Percentiles rank a stretch among this genome's conserved stretches.
phyloP scores from a whole-genome alignment of 2,888 invertebrate species.

The Zhuqinia jingwanae region DNA sequence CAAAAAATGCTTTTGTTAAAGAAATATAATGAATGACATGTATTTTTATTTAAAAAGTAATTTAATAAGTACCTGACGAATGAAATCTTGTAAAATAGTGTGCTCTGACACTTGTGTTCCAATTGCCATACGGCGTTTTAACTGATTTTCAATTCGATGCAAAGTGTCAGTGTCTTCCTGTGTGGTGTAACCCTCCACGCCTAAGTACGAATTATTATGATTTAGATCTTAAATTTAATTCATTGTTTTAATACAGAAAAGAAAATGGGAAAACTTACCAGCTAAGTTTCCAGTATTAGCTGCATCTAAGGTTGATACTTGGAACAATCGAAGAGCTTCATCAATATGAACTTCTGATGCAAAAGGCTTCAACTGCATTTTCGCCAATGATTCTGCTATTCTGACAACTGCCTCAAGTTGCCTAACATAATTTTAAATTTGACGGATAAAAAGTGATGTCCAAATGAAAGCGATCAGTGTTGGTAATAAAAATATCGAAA shows the following conservation, averaged over 20 bases:
- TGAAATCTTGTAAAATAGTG: constrained; percentile 92
- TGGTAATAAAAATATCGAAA: too few species aligned
- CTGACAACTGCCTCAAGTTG: constrained; percentile 98
- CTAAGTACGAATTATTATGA: constrained; percentile 83
- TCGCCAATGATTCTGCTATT: constrained; percentile 97
- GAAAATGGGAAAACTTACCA: constrained; percentile 83
- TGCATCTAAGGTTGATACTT: constrained; percentile 98
- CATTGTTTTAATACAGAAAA: too few species aligned
- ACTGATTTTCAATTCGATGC: constrained; percentile 93
- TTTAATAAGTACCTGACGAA: constrained; percentile 82
- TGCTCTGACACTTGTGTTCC: constrained; percentile 98
- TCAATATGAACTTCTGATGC: constrained; percentile 95
- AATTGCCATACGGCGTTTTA: constrained; percentile 95
- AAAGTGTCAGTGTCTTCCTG: constrained; percentile 96
- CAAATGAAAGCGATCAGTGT: too few species aligned
- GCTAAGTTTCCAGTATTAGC: constrained; percentile 95
- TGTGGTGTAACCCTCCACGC: constrained; percentile 98
- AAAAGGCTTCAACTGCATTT: constrained; percentile 97
- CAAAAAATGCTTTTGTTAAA: background rate
- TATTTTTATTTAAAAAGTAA: too few species aligned
- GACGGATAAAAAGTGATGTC: too few species aligned
- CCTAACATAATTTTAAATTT: too few species aligned
- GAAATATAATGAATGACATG: constrained; percentile 17
- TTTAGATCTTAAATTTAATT: too few species aligned
- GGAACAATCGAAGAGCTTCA: constrained; percentile 96